Percentiles rank a stretch among this genome's conserved stretches.
Conservation (phyloP, 2,797 vertebrate species). For the Melanitta fusca region DNA sequence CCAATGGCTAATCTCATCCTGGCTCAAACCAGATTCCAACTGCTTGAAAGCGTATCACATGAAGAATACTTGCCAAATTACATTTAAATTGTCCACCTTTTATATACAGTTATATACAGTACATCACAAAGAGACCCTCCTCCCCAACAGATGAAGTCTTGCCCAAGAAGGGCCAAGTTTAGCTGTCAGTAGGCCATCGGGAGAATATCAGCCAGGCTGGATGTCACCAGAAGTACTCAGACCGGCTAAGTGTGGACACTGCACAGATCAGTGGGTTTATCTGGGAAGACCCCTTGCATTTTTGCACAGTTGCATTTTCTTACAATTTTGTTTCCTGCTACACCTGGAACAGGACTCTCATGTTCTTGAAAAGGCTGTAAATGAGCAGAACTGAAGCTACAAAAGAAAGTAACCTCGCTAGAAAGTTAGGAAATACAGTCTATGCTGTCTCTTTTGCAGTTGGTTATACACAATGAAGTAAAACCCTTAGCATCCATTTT, state of each 20-base stretch:
- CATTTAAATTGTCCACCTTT: neutral
- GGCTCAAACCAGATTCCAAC: neutral
- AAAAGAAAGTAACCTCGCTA: neutral
- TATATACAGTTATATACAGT: too few relatives aligned
- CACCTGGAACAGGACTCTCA: neutral
- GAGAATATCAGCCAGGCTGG: neutral
- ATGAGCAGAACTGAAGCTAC: neutral
- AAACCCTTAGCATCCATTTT: neutral
- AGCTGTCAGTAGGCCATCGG: neutral
- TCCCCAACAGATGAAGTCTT: neutral
- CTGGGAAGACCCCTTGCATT: neutral
- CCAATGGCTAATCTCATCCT: neutral
- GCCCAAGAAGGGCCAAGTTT: neutral
- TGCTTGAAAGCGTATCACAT: fast-evolving
- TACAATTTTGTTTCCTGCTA: neutral
- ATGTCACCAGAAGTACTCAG: neutral
- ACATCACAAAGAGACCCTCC: neutral
- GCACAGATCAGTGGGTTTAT: fast-evolving
- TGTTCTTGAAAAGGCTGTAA: neutral
- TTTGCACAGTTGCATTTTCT: neutral
- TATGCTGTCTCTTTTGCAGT: neutral
- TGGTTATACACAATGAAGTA: neutral
- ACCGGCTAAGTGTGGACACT: fast-evolving
- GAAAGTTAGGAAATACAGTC: neutral
- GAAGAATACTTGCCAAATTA: neutral